phyloP scores from a whole-genome alignment of 2,113 vertebrate species.

The Castor canadensis region DNA sequence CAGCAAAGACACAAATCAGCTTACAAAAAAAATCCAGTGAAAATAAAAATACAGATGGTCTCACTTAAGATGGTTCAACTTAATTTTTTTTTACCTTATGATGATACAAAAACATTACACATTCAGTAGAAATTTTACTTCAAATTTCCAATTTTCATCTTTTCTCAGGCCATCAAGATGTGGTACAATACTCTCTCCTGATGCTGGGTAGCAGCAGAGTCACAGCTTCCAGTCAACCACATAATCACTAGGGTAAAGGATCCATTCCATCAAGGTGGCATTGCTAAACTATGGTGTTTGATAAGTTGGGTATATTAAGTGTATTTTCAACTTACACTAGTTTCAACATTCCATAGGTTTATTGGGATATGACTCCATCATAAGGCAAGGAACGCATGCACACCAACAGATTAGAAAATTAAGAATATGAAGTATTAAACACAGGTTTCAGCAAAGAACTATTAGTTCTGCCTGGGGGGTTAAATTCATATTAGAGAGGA shows the following conservation, averaged over 20 bases:
- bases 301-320: background rate
- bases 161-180: too few relatives aligned
- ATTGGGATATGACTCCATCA: background rate
- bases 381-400: background rate
- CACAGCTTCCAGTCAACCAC: background rate
- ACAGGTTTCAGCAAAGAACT: background rate
- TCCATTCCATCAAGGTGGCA: background rate
- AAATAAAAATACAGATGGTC: background rate
- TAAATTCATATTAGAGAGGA: slow-evolving; percentile 1
- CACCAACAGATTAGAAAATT: background rate
- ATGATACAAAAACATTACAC: background rate
- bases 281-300: too few relatives aligned
- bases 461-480: background rate
- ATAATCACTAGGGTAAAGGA: background rate
- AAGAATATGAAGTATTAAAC: background rate
- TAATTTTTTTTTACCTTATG: background rate
- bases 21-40: background rate
- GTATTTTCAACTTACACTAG: background rate
- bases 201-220: background rate
- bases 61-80: background rate
- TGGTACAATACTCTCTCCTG: background rate
- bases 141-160: background rate
- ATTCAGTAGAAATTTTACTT: background rate
- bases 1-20: background rate
- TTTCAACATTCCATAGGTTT: background rate